phyloP scores from a whole-genome alignment of 2,888 invertebrate species.

The Chymomyza caudatula region DNA sequence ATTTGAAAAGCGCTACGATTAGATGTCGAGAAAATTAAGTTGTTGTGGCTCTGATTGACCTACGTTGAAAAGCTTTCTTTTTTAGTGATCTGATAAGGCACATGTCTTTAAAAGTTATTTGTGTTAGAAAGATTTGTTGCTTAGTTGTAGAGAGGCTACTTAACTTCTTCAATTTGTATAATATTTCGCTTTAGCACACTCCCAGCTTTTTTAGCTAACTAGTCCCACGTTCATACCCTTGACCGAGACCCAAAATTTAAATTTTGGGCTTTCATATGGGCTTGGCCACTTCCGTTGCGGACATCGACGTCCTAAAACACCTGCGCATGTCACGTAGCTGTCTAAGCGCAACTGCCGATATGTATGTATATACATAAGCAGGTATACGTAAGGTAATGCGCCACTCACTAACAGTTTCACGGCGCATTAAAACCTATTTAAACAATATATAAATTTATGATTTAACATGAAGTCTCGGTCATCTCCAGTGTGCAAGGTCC shows the following conservation, averaged over 20 bases:
- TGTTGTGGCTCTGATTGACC: slow-evolving; percentile 33
- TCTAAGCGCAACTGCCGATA: slow-evolving; percentile 5
- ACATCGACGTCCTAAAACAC: slow-evolving; percentile 38
- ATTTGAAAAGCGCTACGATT: slow-evolving; percentile 55
- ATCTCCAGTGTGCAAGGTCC: slow-evolving; percentile 34
- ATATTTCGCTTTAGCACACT: too few species aligned
- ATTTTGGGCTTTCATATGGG: neutral
- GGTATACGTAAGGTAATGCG: neutral
- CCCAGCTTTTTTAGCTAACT: neutral
- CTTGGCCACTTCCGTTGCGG: slow-evolving; percentile 36
- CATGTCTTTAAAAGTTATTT: slow-evolving; percentile 61
- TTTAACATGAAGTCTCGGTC: slow-evolving; percentile 45
- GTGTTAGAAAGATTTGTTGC: slow-evolving; percentile 20
- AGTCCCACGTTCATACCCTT: slow-evolving; percentile 37
- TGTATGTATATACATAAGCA: neutral
- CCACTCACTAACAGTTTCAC: slow-evolving; percentile 63
- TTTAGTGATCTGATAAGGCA: slow-evolving; percentile 47
- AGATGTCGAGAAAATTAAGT: slow-evolving; percentile 64
- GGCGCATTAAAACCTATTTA: slow-evolving; percentile 61
- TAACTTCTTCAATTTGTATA: too few species aligned
- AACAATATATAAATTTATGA: slow-evolving; percentile 71
- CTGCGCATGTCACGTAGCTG: slow-evolving; percentile 61
- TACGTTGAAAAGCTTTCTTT: neutral
- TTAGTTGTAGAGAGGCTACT: neutral
- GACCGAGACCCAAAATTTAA: slow-evolving; percentile 57